A percentile compares a stretch with the other conserved stretches of the same genome.
These are phyloP conservation scores for Saccopteryx bilineata DNA, from an alignment of 2,113 vertebrate species.

Conservation along the genomic window DNA sequence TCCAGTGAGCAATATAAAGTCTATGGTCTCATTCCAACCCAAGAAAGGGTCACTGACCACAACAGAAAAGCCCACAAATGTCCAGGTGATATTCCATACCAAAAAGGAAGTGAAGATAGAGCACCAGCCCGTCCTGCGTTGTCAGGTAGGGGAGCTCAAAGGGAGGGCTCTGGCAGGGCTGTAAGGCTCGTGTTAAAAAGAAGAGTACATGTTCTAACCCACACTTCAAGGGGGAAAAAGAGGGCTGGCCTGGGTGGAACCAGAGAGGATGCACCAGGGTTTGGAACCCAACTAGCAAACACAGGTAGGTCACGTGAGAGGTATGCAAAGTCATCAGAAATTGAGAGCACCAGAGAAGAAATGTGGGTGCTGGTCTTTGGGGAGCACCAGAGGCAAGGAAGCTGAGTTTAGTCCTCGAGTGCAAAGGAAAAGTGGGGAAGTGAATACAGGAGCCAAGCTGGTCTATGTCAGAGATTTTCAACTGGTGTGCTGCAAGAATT, in stretches of 20 bases:
- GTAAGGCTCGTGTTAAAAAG: background rate
- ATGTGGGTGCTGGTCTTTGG: background rate
- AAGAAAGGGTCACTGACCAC: slow-evolving; percentile 86
- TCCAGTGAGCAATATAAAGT: slow-evolving; percentile 78
- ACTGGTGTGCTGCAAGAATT: background rate
- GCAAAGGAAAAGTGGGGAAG: background rate
- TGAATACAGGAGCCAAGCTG: background rate
- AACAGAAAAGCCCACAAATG: slow-evolving; percentile 82
- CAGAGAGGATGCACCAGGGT: background rate
- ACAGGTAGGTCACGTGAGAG: background rate
- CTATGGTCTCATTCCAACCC: slow-evolving; percentile 90
- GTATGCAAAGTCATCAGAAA: slow-evolving; percentile 8
- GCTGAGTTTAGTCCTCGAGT: background rate
- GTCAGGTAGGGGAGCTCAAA: slow-evolving; percentile 89
- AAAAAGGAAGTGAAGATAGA: slow-evolving; percentile 88
- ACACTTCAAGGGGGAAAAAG: background rate
- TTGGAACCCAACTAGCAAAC: background rate
- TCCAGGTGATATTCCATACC: slow-evolving; percentile 90
- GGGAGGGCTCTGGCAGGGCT: background rate
- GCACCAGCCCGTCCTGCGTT: slow-evolving; percentile 90
- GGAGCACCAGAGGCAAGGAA: background rate
- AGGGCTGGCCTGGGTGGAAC: background rate
- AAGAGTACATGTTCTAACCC: background rate
- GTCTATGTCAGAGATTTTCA: background rate
- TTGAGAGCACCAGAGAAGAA: background rate